A percentile compares a stretch with the other conserved stretches of the same genome.
These are phyloP conservation scores for Hycleus cichorii DNA, from an alignment of 1,140 invertebrate genomes.

Conservation along the genomic window DNA sequence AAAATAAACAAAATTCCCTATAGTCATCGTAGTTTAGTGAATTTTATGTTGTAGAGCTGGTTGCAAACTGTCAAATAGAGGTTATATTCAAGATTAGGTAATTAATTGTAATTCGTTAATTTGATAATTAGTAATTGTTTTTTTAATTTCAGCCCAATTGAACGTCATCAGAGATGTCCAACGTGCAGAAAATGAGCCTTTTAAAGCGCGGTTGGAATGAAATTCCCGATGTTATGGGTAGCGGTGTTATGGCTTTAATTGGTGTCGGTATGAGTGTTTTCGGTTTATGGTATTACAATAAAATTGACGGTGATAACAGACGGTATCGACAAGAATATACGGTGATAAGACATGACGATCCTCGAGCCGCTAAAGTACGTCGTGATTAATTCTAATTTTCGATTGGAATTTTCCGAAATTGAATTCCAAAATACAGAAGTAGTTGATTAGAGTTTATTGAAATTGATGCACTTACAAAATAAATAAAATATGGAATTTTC, in stretches of 20 bases:
- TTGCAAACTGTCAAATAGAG: no score
- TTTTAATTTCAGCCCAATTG: no score
- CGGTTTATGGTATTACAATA: conserved; percentile 42
- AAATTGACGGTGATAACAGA: conserved; percentile 56
- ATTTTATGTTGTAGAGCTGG: no score
- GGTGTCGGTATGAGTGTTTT: conserved; percentile 43
- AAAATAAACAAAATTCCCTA: no score
- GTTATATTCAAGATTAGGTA: no score
- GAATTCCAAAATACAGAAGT: no score
- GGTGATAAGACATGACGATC: conserved; percentile 57
- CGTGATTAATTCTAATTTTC: not conserved
- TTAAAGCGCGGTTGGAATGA: conserved; percentile 54
- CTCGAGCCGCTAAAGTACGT: conserved; percentile 38
- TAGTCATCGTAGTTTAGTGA: no score
- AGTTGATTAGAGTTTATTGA: not conserved
- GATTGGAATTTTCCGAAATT: not conserved
- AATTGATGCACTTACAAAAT: not conserved
- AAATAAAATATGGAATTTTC: not conserved
- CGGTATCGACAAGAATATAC: conserved; percentile 53
- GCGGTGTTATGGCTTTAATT: conserved; percentile 44
- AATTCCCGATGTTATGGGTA: conserved; percentile 57
- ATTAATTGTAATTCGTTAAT: no score
- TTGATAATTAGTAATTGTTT: no score
- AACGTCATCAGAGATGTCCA: no score
- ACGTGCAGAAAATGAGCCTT: conserved; percentile 59